These are phyloP conservation scores for Eupithecia centaureata DNA, from an alignment of 2,888 invertebrate genomes.

Conservation along the genomic window DNA sequence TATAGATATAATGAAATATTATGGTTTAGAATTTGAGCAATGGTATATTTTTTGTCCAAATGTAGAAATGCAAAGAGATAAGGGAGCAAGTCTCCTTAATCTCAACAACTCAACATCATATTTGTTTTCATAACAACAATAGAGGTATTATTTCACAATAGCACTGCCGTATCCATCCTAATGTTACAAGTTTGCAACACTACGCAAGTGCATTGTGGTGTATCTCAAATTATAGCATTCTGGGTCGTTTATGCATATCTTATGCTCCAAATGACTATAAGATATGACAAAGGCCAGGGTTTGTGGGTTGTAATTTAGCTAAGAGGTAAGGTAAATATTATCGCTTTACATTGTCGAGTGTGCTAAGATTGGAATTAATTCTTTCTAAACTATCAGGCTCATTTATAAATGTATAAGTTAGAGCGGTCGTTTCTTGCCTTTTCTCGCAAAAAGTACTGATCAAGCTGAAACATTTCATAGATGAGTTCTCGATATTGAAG, in stretches of 20 bases:
- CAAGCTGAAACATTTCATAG: too few relatives aligned
- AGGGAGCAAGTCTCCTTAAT: too few relatives aligned
- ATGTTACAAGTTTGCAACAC: conserved; percentile 30
- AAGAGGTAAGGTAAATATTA: conserved; percentile 2
- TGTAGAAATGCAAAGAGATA: too few relatives aligned
- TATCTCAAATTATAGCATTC: conserved; percentile 51
- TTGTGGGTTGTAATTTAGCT: conserved; percentile 15
- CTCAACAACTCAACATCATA: conserved; percentile 4
- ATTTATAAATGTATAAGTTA: not conserved
- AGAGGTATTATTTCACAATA: conserved; percentile 32
- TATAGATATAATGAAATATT: too few relatives aligned
- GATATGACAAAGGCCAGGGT: conserved; percentile 27
- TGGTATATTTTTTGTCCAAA: too few relatives aligned
- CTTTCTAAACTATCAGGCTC: not conserved
- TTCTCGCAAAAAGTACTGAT: not conserved
- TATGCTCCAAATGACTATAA: conserved; percentile 45
- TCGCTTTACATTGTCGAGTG: not conserved
- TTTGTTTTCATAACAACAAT: conserved; percentile 19
- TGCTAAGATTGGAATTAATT: not conserved
- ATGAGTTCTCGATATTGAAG: too few relatives aligned
- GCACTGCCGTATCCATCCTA: conserved; percentile 41
- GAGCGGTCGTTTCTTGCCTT: not conserved
- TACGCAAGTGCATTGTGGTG: conserved; percentile 55
- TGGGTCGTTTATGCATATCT: conserved; percentile 51
- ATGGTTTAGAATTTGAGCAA: too few relatives aligned